phyloP scores from a whole-genome alignment of 1,140 invertebrate species.

The Drosophila lacertosa region DNA sequence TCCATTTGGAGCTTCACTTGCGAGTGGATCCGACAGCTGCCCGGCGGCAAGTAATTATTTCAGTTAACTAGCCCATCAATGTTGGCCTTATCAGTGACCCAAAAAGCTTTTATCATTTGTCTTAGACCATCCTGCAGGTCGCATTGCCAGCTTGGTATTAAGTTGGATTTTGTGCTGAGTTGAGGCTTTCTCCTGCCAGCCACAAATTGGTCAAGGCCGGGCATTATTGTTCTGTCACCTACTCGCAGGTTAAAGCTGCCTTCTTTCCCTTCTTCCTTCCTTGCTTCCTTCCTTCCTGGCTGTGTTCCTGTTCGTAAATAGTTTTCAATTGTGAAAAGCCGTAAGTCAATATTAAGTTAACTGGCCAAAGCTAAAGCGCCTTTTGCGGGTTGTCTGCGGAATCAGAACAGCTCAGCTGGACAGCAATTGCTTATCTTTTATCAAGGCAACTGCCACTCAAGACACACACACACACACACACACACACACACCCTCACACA shows the following conservation, averaged over 20 bases:
- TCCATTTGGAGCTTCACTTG: too few species aligned
- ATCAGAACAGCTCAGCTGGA: constrained; percentile 30
- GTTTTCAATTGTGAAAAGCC: constrained; percentile 63
- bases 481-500: neutral
- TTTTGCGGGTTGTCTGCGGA: constrained; percentile 51
- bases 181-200: neutral
- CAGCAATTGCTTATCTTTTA: constrained; percentile 70
- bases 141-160: constrained; percentile 25
- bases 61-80: constrained; percentile 55
- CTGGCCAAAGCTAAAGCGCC: constrained; percentile 48
- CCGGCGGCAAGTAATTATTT: constrained; percentile 29
- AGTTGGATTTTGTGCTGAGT: constrained; percentile 33
- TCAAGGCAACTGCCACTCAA: constrained; percentile 55
- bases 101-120: constrained; percentile 46
- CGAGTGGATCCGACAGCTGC: constrained; percentile 24
- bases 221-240: constrained; percentile 13
- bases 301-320: constrained; percentile 56
- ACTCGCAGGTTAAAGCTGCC: neutral
- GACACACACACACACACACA: constrained; percentile 10
- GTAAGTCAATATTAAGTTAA: constrained; percentile 76
- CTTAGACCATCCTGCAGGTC: constrained; percentile 7
- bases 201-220: constrained; percentile 48
- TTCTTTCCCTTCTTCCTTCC: neutral
- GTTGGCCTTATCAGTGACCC: constrained; percentile 52
- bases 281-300: neutral